Conservation (phyloP, 2,797 vertebrate genomes). For the Sparus aurata region DNA sequence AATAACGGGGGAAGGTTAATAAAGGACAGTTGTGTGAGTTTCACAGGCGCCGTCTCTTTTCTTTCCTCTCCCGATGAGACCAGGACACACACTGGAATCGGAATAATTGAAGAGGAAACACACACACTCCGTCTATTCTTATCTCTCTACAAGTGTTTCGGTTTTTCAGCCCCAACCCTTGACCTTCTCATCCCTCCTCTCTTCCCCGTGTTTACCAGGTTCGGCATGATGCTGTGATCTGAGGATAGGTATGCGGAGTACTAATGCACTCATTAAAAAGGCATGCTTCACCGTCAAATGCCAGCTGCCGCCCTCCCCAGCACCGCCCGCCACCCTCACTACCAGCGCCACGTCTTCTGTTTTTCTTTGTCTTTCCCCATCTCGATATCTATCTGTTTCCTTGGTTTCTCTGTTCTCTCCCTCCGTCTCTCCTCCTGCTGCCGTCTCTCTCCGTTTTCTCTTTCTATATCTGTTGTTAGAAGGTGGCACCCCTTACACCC, state of each 20-base stretch:
- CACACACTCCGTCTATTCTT: conserved; percentile 53
- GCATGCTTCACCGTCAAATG: conserved; percentile 84
- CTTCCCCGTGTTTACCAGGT: conserved; percentile 51
- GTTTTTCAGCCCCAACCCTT: conserved; percentile 50
- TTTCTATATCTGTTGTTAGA: conserved; percentile 79
- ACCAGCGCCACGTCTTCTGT: conserved; percentile 41
- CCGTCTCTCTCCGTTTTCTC: conserved; percentile 64
- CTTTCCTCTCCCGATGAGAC: conserved; percentile 13
- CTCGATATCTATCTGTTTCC: conserved; percentile 58
- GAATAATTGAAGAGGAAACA: conserved; percentile 57
- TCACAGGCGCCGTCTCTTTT: conserved; percentile 24
- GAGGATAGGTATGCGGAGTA: conserved; percentile 76
- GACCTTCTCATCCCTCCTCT: conserved; percentile 66
- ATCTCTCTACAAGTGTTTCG: conserved; percentile 55
- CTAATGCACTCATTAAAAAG: conserved; percentile 86
- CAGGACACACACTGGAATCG: conserved; percentile 35
- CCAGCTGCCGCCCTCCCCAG: conserved; percentile 75
- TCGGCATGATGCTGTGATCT: conserved; percentile 67
- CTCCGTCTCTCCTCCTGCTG: conserved; percentile 59
- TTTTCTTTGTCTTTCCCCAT: conserved; percentile 70
- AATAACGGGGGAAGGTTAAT: conserved; percentile 68
- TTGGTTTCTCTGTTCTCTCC: conserved; percentile 63
- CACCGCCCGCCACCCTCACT: conserved; percentile 17
- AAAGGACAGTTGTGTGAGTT: conserved; percentile 57
- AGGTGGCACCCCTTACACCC: conserved; percentile 78